Conservation (phyloP, 2,888 invertebrate genomes). For the Beris morrisii region DNA sequence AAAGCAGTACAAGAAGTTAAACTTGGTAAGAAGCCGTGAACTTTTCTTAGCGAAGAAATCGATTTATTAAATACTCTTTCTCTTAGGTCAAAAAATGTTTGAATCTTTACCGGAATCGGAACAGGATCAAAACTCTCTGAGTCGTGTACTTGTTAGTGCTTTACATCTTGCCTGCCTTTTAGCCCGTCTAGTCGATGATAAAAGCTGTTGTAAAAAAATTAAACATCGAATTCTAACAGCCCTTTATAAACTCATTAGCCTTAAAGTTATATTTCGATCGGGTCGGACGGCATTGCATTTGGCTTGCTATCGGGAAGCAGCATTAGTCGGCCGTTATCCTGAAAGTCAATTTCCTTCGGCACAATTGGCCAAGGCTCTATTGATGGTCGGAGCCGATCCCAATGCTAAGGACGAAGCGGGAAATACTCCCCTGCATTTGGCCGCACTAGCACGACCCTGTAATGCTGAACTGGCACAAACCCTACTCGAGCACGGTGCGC, state of each 20-base stretch:
- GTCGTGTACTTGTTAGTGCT: constrained; percentile 82
- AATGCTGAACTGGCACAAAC: constrained; percentile 70
- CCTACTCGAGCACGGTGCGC: constrained; percentile 76
- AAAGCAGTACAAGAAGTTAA: constrained; percentile 79
- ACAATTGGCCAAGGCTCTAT: constrained; percentile 70
- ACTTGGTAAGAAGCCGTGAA: constrained; percentile 49
- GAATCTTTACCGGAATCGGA: constrained; percentile 65
- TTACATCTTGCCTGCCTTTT: constrained; percentile 80
- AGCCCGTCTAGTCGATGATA: constrained; percentile 66
- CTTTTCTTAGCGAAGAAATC: background rate
- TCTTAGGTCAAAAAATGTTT: constrained; percentile 62
- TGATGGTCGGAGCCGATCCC: constrained; percentile 81
- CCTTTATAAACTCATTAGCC: constrained; percentile 77
- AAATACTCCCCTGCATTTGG: constrained; percentile 86
- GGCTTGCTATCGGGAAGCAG: constrained; percentile 78
- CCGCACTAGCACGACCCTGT: constrained; percentile 73
- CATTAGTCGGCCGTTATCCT: constrained; percentile 68
- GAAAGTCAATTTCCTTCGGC: constrained; percentile 72
- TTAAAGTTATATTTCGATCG: constrained; percentile 64
- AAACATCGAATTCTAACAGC: constrained; percentile 67
- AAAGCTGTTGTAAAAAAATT: constrained; percentile 58
- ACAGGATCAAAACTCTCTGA: constrained; percentile 72
- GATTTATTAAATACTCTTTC: background rate
- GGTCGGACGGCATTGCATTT: constrained; percentile 78
- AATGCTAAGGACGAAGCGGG: constrained; percentile 79